phyloP scores from a whole-genome alignment of 1,140 invertebrate genomes.

The Drosophila quadrilineata region DNA sequence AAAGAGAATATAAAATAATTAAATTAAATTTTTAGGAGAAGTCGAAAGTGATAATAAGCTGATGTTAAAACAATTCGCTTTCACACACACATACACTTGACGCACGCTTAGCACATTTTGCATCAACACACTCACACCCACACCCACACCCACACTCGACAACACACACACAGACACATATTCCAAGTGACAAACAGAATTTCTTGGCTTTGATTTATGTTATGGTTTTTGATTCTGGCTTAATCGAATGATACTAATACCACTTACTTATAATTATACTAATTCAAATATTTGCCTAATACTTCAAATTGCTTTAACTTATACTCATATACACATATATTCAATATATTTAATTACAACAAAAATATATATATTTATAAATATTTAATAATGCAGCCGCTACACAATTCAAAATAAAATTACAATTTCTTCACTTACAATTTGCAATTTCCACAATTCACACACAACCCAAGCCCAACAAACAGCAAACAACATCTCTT shows the following conservation, averaged over 20 bases:
- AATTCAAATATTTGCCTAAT: constrained; percentile 58
- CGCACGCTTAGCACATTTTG: constrained; percentile 77
- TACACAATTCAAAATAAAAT: background rate
- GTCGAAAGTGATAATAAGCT: constrained; percentile 40
- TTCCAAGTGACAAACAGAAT: constrained; percentile 9
- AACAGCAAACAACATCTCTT: background rate
- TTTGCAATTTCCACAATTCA: background rate
- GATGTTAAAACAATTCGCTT: constrained; percentile 30
- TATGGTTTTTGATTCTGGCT: constrained; percentile 27
- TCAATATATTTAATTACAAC: too few relatives aligned
- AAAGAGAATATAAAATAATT: constrained; percentile 45
- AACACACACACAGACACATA: background rate
- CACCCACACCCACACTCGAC: background rate
- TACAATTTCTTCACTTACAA: constrained; percentile 6
- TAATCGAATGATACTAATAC: too few relatives aligned
- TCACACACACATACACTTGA: too few relatives aligned
- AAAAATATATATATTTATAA: constrained; percentile 43
- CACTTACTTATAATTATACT: constrained; percentile 49
- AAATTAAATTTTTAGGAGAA: too few relatives aligned
- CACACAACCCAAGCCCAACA: too few relatives aligned
- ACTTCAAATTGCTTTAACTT: constrained; percentile 63
- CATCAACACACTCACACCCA: constrained; percentile 27
- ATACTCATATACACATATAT: constrained; percentile 60
- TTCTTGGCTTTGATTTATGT: constrained; percentile 36
- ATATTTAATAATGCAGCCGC: constrained; percentile 24